These are phyloP conservation scores for Anoplius nigerrimus DNA, from an alignment of 2,888 invertebrate species.

Conservation along the genomic window DNA sequence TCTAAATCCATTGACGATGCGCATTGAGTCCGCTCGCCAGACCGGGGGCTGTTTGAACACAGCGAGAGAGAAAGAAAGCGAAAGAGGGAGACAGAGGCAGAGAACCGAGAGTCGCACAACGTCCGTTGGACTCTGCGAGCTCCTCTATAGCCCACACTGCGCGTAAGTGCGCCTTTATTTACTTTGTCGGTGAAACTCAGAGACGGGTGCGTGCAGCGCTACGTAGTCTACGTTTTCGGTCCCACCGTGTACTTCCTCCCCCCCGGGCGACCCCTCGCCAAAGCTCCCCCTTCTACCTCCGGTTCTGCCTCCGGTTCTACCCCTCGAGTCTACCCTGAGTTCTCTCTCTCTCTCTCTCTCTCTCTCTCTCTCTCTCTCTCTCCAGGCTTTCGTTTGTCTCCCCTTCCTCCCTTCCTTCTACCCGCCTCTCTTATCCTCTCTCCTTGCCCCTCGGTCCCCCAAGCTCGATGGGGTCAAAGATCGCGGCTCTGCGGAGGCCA, in stretches of 20 bases:
- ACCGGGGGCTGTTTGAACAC: slow-evolving; percentile 25
- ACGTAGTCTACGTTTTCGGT: slow-evolving; percentile 35
- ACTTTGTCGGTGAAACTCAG: slow-evolving; percentile 13
- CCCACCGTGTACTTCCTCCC: neutral
- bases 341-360: no score
- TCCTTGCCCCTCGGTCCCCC: neutral
- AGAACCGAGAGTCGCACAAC: no score
- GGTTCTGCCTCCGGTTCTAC: neutral
- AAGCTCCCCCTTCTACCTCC: neutral
- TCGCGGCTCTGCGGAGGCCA: slow-evolving; percentile 40
- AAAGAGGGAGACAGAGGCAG: no score
- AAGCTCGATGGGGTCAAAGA: slow-evolving; percentile 45
- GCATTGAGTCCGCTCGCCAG: slow-evolving; percentile 29
- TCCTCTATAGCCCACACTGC: slow-evolving; percentile 7
- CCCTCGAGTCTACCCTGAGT: slow-evolving; percentile 4
- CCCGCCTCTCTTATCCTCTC: no score
- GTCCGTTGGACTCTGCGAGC: no score
- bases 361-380: no score
- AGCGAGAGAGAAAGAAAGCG: no score
- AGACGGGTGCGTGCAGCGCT: slow-evolving; percentile 21
- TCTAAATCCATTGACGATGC: slow-evolving; percentile 25
- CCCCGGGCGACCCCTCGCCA: neutral
- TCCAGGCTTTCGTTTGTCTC: no score
- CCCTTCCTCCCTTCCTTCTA: no score
- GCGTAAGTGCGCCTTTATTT: slow-evolving; percentile 31